These are phyloP conservation scores for Anarrhichthys ocellatus DNA, from an alignment of 2,113 vertebrate genomes.

Conservation along the genomic window DNA sequence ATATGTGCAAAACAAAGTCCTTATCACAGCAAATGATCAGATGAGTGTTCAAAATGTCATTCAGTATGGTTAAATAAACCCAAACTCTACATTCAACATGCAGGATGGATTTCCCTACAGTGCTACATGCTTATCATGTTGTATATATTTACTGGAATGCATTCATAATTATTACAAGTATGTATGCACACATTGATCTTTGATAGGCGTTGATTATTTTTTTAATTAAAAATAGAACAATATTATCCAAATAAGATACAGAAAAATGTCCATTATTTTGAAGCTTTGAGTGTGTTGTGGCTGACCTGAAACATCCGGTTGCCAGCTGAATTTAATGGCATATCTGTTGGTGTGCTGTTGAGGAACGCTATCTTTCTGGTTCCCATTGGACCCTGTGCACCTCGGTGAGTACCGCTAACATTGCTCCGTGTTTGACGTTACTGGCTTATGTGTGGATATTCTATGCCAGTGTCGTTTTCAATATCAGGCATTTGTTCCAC, in stretches of 20 bases:
- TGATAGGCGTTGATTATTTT: background rate
- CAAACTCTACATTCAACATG: too few relatives aligned
- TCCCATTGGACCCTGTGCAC: conserved; percentile 3
- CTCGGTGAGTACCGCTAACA: conserved; percentile 31
- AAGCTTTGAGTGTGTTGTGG: background rate
- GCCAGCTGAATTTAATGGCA: conserved; percentile 21
- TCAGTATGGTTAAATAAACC: too few relatives aligned
- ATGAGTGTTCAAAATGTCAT: background rate
- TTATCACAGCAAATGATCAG: too few relatives aligned
- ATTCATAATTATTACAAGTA: background rate
- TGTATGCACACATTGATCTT: background rate
- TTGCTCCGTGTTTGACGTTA: background rate
- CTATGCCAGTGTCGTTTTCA: background rate
- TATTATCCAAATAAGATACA: background rate
- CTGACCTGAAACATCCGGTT: conserved; percentile 32
- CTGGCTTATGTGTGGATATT: background rate
- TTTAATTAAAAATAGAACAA: background rate
- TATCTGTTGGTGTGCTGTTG: background rate
- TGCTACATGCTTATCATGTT: background rate
- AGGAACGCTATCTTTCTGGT: conserved; percentile 17
- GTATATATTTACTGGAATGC: background rate
- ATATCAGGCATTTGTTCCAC: background rate
- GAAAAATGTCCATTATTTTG: conserved; percentile 11
- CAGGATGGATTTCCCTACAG: background rate
- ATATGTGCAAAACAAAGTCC: background rate